phyloP scores from a whole-genome alignment of 2,888 invertebrate genomes.

The Drosophila cyrtoloma region DNA sequence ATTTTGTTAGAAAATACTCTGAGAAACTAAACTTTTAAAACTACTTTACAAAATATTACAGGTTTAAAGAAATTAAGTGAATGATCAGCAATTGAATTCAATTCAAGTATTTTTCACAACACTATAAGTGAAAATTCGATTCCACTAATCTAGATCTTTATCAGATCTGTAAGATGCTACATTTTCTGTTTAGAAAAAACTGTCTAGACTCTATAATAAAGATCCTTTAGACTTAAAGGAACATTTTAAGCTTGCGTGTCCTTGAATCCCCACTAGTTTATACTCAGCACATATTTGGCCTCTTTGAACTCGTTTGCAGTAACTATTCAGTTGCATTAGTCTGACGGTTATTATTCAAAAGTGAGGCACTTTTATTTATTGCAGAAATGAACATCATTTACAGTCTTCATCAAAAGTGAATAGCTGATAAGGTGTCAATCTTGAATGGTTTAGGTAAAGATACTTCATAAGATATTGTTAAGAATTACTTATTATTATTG shows the following conservation, averaged over 20 bases:
- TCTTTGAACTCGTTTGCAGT: not conserved
- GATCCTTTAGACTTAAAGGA: not conserved
- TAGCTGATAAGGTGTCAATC: not conserved
- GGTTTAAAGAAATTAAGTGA: not conserved
- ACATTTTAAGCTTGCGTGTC: not conserved
- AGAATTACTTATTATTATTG: not conserved
- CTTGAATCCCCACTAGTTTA: not conserved
- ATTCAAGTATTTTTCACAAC: not conserved
- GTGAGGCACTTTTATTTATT: not conserved
- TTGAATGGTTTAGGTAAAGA: not conserved
- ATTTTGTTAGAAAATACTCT: not conserved
- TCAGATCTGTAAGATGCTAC: not conserved
- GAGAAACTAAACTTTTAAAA: not conserved
- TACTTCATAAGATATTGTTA: not conserved
- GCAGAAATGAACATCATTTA: not conserved
- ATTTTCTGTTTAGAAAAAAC: not conserved
- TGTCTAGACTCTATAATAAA: not conserved
- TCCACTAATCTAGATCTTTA: not conserved
- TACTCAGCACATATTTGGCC: not conserved
- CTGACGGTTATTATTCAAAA: not conserved
- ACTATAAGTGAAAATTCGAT: not conserved
- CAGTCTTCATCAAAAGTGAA: not conserved
- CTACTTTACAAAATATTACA: not conserved
- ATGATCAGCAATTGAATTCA: not conserved
- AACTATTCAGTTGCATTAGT: not conserved